Conservation (phyloP, 1,140 invertebrate genomes). For the Atopsyche davidsoni region DNA sequence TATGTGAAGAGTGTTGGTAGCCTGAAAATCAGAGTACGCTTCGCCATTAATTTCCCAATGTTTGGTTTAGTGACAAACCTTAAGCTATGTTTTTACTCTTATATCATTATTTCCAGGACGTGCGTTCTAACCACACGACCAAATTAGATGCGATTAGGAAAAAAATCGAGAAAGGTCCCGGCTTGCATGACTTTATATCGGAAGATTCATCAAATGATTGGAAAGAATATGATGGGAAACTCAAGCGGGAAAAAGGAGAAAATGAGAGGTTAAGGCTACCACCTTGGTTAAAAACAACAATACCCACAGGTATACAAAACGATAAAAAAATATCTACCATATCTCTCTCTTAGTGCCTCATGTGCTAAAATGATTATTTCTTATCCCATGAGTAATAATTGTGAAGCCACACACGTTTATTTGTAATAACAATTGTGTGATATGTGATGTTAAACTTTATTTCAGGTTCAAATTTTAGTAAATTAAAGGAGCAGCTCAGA, state of each 20-base stretch:
- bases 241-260: constrained; percentile 80
- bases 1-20: constrained; percentile 5
- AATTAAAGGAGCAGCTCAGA: constrained; percentile 81
- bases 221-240: constrained; percentile 69
- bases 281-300: constrained; percentile 94
- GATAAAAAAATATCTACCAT: too few relatives aligned
- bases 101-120: constrained; percentile 4
- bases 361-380: too few relatives aligned
- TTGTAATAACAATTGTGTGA: too few relatives aligned
- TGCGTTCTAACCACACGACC: constrained; percentile 14
- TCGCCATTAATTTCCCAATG: neutral
- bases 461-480: constrained; percentile 69
- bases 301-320: constrained; percentile 76
- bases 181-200: constrained; percentile 58
- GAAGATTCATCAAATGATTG: constrained; percentile 52
- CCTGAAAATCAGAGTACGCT: constrained; percentile 10
- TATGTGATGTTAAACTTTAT: too few relatives aligned
- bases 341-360: too few relatives aligned
- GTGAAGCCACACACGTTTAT: too few relatives aligned
- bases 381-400: too few relatives aligned
- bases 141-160: constrained; percentile 51
- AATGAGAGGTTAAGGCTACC: constrained; percentile 78
- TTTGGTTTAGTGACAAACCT: neutral
- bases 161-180: constrained; percentile 56
- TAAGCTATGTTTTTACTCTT: too few relatives aligned